These are phyloP conservation scores for Oryctes rhinoceros DNA, from an alignment of 1,140 invertebrate species.

Conservation along the genomic window DNA sequence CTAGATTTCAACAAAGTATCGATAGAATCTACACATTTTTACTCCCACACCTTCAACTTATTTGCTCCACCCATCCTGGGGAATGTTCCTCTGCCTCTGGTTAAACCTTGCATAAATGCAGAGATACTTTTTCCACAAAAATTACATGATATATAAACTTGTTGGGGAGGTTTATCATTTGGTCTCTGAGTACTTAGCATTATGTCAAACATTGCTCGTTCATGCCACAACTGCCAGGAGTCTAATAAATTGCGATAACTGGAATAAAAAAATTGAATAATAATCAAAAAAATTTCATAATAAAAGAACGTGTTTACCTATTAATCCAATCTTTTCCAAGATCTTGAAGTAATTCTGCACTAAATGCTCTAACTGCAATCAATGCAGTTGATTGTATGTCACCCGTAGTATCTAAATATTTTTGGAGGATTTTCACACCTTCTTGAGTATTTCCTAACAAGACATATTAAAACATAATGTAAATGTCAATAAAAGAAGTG, in stretches of 20 bases:
- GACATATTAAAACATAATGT: background rate
- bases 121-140: constrained; percentile 95
- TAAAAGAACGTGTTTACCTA: constrained; percentile 1
- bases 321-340: constrained; percentile 53
- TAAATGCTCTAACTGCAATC: constrained; percentile 78
- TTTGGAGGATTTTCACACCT: constrained; percentile 83
- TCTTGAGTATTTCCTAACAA: constrained; percentile 70
- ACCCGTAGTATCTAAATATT: constrained; percentile 87
- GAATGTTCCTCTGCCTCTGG: constrained; percentile 68
- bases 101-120: constrained; percentile 73
- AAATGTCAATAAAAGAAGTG: background rate
- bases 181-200: constrained; percentile 70
- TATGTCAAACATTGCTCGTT: constrained; percentile 79
- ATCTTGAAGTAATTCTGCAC: constrained; percentile 65
- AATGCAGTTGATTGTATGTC: constrained; percentile 93
- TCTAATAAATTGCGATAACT: constrained; percentile 81
- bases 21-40: too few species aligned
- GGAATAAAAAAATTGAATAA: background rate
- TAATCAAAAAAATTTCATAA: too few species aligned
- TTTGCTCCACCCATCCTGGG: constrained; percentile 71
- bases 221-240: constrained; percentile 82
- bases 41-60: constrained; percentile 68
- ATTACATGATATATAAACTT: constrained; percentile 90
- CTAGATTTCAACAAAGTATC: too few species aligned
- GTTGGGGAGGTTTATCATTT: constrained; percentile 72